Conservation (phyloP, 2,797 vertebrate genomes). For the Danio albolineatus region DNA sequence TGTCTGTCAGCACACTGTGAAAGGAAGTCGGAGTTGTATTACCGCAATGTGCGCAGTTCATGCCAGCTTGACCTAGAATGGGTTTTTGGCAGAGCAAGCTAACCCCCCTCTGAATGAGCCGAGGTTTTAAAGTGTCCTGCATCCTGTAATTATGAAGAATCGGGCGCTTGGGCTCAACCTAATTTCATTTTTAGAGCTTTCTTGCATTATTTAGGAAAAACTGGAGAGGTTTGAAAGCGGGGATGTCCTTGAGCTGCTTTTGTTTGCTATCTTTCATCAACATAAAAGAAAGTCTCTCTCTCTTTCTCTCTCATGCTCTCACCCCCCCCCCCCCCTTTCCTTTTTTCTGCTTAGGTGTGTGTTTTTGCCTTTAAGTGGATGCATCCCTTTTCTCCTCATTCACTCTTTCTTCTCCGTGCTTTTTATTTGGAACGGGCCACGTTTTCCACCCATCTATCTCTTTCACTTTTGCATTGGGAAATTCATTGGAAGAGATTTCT, state of each 20-base stretch:
- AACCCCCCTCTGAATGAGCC: conserved; percentile 4
- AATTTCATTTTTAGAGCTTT: conserved; percentile 58
- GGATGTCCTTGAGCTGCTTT: conserved; percentile 75
- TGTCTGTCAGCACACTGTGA: conserved; percentile 41
- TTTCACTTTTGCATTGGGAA: conserved; percentile 48
- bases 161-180: conserved; percentile 12
- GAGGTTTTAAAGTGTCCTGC: conserved; percentile 27
- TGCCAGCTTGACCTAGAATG: conserved; percentile 46
- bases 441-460: conserved; percentile 37
- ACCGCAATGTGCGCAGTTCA: conserved; percentile 33
- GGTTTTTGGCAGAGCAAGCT: conserved; percentile 42
- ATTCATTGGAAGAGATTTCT: conserved; percentile 41
- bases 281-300: conserved; percentile 58
- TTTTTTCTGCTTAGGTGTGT: conserved; percentile 54
- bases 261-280: conserved; percentile 66
- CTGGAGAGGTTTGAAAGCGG: conserved; percentile 62
- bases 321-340: background rate
- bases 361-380: conserved; percentile 54
- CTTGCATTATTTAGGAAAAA: conserved; percentile 60
- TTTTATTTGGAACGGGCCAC: conserved; percentile 42
- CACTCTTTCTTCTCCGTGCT: conserved; percentile 17
- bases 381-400: conserved; percentile 19
- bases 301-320: conserved; percentile 13
- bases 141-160: conserved; percentile 14
- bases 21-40: conserved; percentile 42